A percentile compares a stretch with the other conserved stretches of the same genome.
Conservation (phyloP, 1,140 invertebrate species). For the Hesperophylax magnus region DNA sequence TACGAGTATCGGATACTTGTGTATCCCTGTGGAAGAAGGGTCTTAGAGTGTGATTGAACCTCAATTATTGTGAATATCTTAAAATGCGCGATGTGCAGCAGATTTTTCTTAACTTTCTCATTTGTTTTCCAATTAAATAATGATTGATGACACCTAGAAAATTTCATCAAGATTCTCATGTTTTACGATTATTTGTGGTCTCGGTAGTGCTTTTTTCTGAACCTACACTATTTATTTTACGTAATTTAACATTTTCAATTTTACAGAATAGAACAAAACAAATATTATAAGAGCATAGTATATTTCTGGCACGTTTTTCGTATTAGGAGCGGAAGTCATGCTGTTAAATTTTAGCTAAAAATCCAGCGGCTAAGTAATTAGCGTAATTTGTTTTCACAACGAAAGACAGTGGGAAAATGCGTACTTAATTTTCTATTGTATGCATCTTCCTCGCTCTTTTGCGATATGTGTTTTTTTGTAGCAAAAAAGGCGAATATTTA, state of each 20-base stretch:
- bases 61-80: no score
- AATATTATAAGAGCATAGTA: background rate
- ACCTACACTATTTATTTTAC: no score
- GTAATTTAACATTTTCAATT: background rate
- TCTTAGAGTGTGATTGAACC: no score
- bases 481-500: constrained; percentile 32
- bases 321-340: background rate
- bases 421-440: constrained; percentile 14
- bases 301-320: background rate
- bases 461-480: background rate
- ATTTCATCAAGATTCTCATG: no score
- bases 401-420: constrained; percentile 15
- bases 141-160: no score
- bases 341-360: background rate
- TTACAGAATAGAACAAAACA: background rate
- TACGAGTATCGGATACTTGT: no score
- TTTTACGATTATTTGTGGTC: no score
- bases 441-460: constrained; percentile 8
- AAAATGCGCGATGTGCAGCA: no score
- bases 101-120: no score
- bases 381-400: constrained; percentile 1
- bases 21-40: no score
- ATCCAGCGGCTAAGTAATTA: background rate
- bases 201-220: no score
- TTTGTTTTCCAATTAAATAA: no score